phyloP scores from a whole-genome alignment of 1,140 invertebrate species.

The Drosophila bifasciata region DNA sequence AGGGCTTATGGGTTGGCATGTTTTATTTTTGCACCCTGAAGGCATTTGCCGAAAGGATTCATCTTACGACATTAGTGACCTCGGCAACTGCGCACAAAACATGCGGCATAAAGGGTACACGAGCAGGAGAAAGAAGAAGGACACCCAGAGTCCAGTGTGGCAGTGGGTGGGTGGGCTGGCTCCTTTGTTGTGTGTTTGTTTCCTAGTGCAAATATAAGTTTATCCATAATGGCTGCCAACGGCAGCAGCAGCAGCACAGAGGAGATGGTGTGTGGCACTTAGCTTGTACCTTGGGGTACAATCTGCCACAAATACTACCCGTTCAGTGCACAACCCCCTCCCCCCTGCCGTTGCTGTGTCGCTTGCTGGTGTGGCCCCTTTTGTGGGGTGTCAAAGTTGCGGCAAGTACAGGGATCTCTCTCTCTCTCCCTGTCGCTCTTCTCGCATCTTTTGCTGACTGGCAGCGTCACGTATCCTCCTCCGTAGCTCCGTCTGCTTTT shows the following conservation, averaged over 20 bases:
- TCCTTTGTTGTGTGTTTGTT: slow-evolving; percentile 61
- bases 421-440: too few species aligned
- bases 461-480: slow-evolving; percentile 57
- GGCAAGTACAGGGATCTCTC: slow-evolving; percentile 22
- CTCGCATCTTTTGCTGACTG: slow-evolving; percentile 60
- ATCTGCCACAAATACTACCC: slow-evolving; percentile 73
- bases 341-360: neutral
- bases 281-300: slow-evolving; percentile 75
- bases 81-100: slow-evolving; percentile 78
- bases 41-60: slow-evolving; percentile 83
- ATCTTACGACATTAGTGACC: slow-evolving; percentile 83
- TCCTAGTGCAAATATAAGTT: slow-evolving; percentile 81
- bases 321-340: slow-evolving; percentile 32
- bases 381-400: slow-evolving; percentile 68
- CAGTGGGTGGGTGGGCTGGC: slow-evolving; percentile 1
- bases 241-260: slow-evolving; percentile 31
- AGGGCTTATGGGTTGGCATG: slow-evolving; percentile 47
- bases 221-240: slow-evolving; percentile 76
- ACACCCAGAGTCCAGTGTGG: neutral
- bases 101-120: slow-evolving; percentile 55
- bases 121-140: neutral
- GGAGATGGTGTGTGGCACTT: slow-evolving; percentile 29
- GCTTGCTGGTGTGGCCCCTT: slow-evolving; percentile 3
- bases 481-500: slow-evolving; percentile 19
- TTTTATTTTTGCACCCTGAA: slow-evolving; percentile 83